These are phyloP conservation scores for Apamea anceps DNA, from an alignment of 2,888 invertebrate genomes.

Conservation along the genomic window DNA sequence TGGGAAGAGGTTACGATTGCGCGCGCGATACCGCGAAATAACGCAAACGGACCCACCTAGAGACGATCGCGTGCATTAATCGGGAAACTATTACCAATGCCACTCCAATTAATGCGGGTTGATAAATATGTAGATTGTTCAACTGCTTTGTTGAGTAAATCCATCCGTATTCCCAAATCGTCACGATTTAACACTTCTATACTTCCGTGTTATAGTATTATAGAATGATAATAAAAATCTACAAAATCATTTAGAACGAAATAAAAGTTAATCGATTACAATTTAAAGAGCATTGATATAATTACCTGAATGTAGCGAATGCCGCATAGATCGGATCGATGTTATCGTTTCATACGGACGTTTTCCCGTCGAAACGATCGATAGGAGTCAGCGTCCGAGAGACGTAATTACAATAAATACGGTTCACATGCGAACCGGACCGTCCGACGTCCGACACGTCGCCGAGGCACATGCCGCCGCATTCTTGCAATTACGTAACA, in stretches of 20 bases:
- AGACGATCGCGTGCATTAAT: constrained; percentile 83
- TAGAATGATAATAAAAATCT: background rate
- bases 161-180: constrained; percentile 23
- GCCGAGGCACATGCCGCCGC: constrained; percentile 74
- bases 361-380: constrained; percentile 75
- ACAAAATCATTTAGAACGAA: background rate
- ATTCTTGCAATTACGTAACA: constrained; percentile 83
- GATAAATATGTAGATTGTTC: constrained; percentile 74
- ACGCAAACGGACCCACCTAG: constrained; percentile 83
- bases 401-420: constrained; percentile 88
- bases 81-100: constrained; percentile 83
- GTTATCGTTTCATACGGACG: constrained; percentile 73
- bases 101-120: constrained; percentile 81
- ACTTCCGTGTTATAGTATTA: background rate
- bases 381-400: constrained; percentile 77
- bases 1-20: constrained; percentile 89
- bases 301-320: constrained; percentile 54
- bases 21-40: constrained; percentile 82
- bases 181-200: constrained; percentile 31
- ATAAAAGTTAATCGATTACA: constrained; percentile 21
- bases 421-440: constrained; percentile 84
- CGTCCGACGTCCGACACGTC: constrained; percentile 70
- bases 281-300: constrained; percentile 46
- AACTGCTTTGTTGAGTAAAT: constrained; percentile 62
- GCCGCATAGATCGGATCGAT: constrained; percentile 76